Base-by-base conservation (phyloP, 2,113 vertebrate genomes). In the Nibea coibor region DNA sequence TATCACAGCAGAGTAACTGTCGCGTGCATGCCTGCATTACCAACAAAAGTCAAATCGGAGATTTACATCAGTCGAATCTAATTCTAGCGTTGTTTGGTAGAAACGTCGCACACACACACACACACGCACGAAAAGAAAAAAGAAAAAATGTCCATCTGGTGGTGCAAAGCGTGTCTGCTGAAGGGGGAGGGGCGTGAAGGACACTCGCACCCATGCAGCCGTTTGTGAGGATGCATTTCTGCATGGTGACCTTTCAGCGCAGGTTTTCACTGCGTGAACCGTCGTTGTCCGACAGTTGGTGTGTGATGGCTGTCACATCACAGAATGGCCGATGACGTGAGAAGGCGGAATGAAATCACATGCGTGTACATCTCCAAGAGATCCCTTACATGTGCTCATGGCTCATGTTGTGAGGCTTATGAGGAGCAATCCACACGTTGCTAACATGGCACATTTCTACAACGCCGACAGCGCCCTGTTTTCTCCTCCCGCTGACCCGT, bases 11-110 rank as follows among this genome's bases (percentile, higher is more conserved):
- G 64, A 81, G 71, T 78, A 73, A 80, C 20, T 72, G 78, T 75
- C 80, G 81, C 7, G 43, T 81, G 87, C 86, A 88, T 81, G 79
- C 77, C 82, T 86, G 78, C 75, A 75, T 78, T 66, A 54, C 24
- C 59, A 76, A 80, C 59, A 63, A 69, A 78, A 86, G 26, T 77
- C 58, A 83, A 82, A 83, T 73, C 19, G 79, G 59, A 83, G 72
- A 66, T 80, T 85, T 26, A 82, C 51, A 75, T 72, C n/a, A 68
- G 42, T 63, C 56, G 22, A 69, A 86, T 82, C 74, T 20, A 82
- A 78, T 74, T 87, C 39, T 81, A 48, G 50, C 67, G 54, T 61
- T 48, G 63, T 82, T 53, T 81, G 71, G 83, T 80, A 86, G 59
- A 76, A 87, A 64, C 19, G 28, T 81, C 85, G 82, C 73, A 65